These are phyloP conservation scores for Anadara kagoshimensis DNA, from an alignment of 1,140 invertebrate species.

Conservation along the genomic window DNA sequence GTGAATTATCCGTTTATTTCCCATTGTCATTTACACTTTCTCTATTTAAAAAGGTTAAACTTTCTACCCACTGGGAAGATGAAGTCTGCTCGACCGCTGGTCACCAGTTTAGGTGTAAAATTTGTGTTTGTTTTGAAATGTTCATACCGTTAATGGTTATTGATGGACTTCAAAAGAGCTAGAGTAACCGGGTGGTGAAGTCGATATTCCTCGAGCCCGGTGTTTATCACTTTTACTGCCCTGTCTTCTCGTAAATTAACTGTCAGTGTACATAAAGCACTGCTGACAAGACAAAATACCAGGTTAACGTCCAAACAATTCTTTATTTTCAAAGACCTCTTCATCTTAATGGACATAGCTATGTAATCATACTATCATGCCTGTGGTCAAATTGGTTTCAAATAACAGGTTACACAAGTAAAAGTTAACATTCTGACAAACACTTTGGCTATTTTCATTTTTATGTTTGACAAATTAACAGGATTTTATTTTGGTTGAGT, in stretches of 20 bases:
- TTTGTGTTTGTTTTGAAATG: conserved; percentile 24
- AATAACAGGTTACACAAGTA: conserved; percentile 16
- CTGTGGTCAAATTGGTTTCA: conserved; percentile 17
- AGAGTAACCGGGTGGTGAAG: conserved; percentile 22
- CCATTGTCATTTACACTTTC: conserved; percentile 31
- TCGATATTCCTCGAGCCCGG: not conserved
- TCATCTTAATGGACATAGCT: not conserved
- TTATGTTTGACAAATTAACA: conserved; percentile 8
- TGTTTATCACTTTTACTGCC: too few relatives aligned
- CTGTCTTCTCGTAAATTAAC: conserved; percentile 36
- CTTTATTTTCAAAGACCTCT: conserved; percentile 11
- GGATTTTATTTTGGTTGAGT: too few relatives aligned
- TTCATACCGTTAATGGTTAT: conserved; percentile 5
- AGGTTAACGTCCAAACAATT: conserved; percentile 17
- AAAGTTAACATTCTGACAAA: conserved; percentile 15
- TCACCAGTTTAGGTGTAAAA: conserved; percentile 8
- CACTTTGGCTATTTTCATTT: conserved; percentile 2
- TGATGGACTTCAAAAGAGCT: conserved; percentile 12
- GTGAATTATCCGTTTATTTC: conserved; percentile 22
- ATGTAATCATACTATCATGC: conserved; percentile 18
- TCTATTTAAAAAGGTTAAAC: conserved; percentile 9
- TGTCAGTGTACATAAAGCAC: conserved; percentile 34
- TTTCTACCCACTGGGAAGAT: conserved; percentile 1
- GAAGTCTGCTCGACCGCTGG: conserved; percentile 4
- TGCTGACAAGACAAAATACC: conserved; percentile 38